These are phyloP conservation scores for Drosophila aff. DNA, from an alignment of 1,140 invertebrate species.

Conservation along the genomic window DNA sequence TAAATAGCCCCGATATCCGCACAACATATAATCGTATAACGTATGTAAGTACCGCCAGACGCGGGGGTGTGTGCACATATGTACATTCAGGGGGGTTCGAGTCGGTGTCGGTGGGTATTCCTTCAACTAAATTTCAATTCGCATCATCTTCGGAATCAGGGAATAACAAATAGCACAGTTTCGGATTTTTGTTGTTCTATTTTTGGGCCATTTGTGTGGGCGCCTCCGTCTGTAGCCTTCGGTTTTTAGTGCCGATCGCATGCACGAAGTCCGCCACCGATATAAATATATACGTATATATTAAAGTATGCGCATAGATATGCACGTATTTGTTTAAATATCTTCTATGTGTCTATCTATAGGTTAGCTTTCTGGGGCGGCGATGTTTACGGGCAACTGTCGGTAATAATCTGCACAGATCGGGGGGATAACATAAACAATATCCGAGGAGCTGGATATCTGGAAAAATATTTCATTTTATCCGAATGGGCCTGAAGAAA, in stretches of 20 bases:
- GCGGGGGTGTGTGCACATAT: neutral
- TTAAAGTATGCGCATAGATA: slow-evolving; percentile 24
- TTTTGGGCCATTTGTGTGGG: slow-evolving; percentile 72
- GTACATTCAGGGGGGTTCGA: neutral
- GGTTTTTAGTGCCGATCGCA: slow-evolving; percentile 44
- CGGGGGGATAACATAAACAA: slow-evolving; percentile 37
- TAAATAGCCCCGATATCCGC: slow-evolving; percentile 2
- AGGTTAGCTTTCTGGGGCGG: slow-evolving; percentile 50
- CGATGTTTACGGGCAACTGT: slow-evolving; percentile 44
- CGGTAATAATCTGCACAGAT: slow-evolving; percentile 40
- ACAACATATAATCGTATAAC: slow-evolving; percentile 1
- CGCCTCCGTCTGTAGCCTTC: slow-evolving; percentile 69
- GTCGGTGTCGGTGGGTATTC: slow-evolving; percentile 23
- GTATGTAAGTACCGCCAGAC: neutral
- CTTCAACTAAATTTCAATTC: slow-evolving; percentile 75
- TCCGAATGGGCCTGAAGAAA: neutral
- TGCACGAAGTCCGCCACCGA: slow-evolving; percentile 36
- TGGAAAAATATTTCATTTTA: slow-evolving; percentile 34
- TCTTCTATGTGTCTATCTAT: slow-evolving; percentile 42
- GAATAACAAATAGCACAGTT: slow-evolving; percentile 79
- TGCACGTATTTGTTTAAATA: slow-evolving; percentile 38
- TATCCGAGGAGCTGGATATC: slow-evolving; percentile 10
- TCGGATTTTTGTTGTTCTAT: slow-evolving; percentile 68
- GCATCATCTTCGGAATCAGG: slow-evolving; percentile 75
- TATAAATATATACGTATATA: slow-evolving; percentile 19